Conservation (phyloP, 2,797 vertebrate genomes). For the Enteromius afrohamiltoni region DNA sequence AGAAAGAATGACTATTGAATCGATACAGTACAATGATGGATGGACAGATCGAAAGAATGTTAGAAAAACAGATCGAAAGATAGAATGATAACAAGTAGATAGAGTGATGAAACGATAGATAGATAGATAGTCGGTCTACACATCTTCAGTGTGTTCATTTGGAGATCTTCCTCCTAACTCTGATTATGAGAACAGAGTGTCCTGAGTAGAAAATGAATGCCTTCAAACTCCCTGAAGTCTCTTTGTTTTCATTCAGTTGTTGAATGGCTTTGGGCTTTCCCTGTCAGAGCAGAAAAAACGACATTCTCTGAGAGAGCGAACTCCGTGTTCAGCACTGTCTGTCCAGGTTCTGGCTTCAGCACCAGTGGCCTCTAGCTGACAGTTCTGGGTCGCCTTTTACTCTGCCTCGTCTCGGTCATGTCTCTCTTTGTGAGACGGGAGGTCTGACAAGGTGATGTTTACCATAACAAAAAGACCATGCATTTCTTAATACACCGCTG, state of each 20-base stretch:
- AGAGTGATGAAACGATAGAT: background rate
- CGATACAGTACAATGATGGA: background rate
- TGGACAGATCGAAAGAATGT: background rate
- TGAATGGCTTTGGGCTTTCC: constrained; percentile 69
- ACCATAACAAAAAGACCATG: constrained; percentile 68
- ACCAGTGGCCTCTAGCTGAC: constrained; percentile 59
- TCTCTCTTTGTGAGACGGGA: constrained; percentile 60
- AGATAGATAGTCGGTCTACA: background rate
- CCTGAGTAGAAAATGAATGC: constrained; percentile 56
- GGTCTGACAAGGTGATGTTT: constrained; percentile 67
- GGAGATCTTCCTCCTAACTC: constrained; percentile 56
- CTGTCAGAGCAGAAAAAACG: constrained; percentile 68
- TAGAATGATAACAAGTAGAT: background rate
- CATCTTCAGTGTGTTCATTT: constrained; percentile 22
- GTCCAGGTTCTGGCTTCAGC: constrained; percentile 41
- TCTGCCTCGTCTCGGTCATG: constrained; percentile 55
- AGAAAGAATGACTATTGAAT: background rate
- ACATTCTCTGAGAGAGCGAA: constrained; percentile 62
- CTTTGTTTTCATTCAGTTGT: constrained; percentile 66
- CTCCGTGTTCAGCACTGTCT: constrained; percentile 61
- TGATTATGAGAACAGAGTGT: constrained; percentile 53
- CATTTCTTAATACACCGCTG: constrained; percentile 43
- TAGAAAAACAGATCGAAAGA: background rate
- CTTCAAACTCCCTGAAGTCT: constrained; percentile 63
- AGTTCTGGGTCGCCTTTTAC: constrained; percentile 64